These are phyloP conservation scores for Dendrolimus pini DNA, from an alignment of 2,888 invertebrate genomes.

Conservation along the genomic window DNA sequence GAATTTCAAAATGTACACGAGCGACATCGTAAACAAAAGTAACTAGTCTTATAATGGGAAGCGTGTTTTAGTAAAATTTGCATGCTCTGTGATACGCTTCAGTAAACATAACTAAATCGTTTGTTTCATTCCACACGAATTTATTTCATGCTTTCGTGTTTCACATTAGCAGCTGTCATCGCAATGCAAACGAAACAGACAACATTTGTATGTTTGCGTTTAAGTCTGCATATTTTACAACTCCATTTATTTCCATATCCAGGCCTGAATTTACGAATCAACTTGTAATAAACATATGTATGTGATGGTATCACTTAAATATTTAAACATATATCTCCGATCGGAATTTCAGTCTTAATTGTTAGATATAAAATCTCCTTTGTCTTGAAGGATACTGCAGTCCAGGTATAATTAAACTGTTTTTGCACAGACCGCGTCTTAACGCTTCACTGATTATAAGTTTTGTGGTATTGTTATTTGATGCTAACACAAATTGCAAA, in stretches of 20 bases:
- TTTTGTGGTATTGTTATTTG: not conserved
- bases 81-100: slow-evolving; percentile 9
- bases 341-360: not conserved
- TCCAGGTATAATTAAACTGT: not conserved
- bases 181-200: not conserved
- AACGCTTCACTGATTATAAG: slow-evolving; percentile 9
- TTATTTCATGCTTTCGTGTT: not conserved
- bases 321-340: not conserved
- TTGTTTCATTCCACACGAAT: not conserved
- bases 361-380: not conserved
- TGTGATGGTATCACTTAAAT: not conserved
- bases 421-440: not conserved
- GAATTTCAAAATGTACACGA: too few species aligned
- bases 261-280: not conserved
- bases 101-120: not conserved
- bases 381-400: not conserved
- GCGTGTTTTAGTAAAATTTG: too few species aligned
- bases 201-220: not conserved
- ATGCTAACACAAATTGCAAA: too few species aligned
- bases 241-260: not conserved
- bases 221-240: not conserved
- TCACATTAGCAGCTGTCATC: not conserved
- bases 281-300: not conserved
- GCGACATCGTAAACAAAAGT: too few species aligned
- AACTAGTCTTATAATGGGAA: too few species aligned